Evolutionary conservation across 2,888 invertebrate genomes (phyloP), one percentile per base, ranked within the genome.

Genomic region (Campoplex nolae): DNA sequence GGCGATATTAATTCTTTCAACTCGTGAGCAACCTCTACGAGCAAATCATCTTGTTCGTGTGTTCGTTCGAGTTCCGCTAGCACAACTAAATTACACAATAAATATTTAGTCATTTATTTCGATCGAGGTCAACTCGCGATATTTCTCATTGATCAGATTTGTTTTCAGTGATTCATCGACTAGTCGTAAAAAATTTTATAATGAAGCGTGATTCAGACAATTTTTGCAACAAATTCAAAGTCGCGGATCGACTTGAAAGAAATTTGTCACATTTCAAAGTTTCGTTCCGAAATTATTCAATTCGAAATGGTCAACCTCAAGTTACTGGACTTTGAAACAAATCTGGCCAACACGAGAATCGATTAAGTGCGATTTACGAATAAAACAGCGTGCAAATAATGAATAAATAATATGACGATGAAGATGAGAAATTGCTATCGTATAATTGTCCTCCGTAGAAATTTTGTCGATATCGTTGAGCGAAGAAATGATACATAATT

Each of bases 11-110:
- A 42, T 78, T 82, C 85, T 35, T 35, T 62, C 42, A 70, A 13
- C n/a, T 45, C 77, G 18, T 42, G 77, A 48, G 73, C 75, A 65
- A 84, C 48, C 74, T 86, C 87, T 11, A 35, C 51, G 74, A 77
- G 78, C 71, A 18, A 9, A 51, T 71, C 56, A 84, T 84, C 85
- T 78, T 84, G 79, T 62, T 77, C 81, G 75, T 68, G 76, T 77
- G 75, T 87, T 71, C 78, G 78, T 67, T 67, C 68, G 51, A 80
- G 73, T 71, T 84, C 84, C 85, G 79, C 73, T 76, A 73, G 83
- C 68, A 73, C 82, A 82, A 84, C 86, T 86, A 32, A 56, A 75
- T 85, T 16, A 83, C 23, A 62, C 85, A 68, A 81, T 54, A 86
- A 83, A 85, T 7, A 78, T 3, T 54, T 3, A 13, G 23, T 80